Percentiles rank a stretch among this genome's conserved stretches.
phyloP scores from a whole-genome alignment of 2,888 invertebrate genomes.

The Lamellibrachia satsuma region DNA sequence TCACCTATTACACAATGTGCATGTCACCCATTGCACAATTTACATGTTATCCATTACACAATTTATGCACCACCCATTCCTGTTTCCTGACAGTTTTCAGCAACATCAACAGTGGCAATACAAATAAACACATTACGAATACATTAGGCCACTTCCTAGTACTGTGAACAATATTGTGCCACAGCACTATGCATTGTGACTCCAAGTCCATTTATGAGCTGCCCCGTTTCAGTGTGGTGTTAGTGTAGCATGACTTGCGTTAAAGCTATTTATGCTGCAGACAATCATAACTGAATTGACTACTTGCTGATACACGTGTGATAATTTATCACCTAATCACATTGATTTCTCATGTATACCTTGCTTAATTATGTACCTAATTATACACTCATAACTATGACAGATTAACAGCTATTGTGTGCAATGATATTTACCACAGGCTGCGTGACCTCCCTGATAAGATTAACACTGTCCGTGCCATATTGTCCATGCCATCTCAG shows the following conservation, averaged over 20 bases:
- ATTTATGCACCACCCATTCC: too few relatives aligned
- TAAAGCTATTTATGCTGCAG: not conserved
- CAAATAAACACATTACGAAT: not conserved
- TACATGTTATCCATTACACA: too few relatives aligned
- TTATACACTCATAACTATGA: not conserved
- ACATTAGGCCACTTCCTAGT: not conserved
- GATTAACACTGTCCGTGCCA: too few relatives aligned
- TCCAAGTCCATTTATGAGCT: conserved; percentile 7
- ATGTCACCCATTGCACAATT: too few relatives aligned
- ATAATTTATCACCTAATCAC: not conserved
- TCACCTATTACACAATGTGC: too few relatives aligned
- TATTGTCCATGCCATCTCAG: too few relatives aligned
- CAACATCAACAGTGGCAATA: too few relatives aligned
- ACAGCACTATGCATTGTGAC: not conserved
- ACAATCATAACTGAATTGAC: not conserved
- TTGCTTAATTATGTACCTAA: not conserved
- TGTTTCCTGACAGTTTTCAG: too few relatives aligned
- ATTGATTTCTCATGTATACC: not conserved
- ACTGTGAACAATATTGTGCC: not conserved
- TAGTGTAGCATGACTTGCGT: not conserved
- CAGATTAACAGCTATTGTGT: not conserved
- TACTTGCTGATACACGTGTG: not conserved
- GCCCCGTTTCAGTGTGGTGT: not conserved
- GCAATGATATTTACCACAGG: not conserved
- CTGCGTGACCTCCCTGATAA: not conserved